These are phyloP conservation scores for Pomatorhinus ruficollis DNA, from an alignment of 2,113 vertebrate species.

Conservation along the genomic window DNA sequence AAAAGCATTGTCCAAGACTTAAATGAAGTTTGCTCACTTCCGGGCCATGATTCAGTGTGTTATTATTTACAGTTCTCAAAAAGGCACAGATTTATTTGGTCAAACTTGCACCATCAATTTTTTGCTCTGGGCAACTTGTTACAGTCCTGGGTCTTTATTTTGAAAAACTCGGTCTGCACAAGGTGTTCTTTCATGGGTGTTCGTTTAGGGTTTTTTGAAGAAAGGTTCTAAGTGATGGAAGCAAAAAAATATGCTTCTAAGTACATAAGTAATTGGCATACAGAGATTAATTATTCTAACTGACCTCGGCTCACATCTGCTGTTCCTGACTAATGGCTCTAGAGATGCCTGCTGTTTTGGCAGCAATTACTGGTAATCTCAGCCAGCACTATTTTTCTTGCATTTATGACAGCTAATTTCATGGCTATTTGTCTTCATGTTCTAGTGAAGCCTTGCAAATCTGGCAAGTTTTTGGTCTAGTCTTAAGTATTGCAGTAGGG, in stretches of 20 bases:
- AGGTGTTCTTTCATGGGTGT: not conserved
- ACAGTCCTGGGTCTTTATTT: not conserved
- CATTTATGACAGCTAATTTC: constrained; percentile 43
- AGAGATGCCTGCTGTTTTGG: constrained; percentile 41
- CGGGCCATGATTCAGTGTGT: not conserved
- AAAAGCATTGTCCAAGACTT: not conserved
- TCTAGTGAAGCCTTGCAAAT: not conserved
- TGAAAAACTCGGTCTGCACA: not conserved
- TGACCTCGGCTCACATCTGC: not conserved
- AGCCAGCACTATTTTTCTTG: constrained; percentile 8
- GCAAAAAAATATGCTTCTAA: not conserved
- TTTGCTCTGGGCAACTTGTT: not conserved
- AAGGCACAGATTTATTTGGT: not conserved
- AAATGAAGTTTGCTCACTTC: not conserved
- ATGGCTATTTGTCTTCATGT: constrained; percentile 8
- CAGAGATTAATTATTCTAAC: constrained; percentile 15
- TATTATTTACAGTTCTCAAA: not conserved
- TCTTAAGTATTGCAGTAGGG: not conserved
- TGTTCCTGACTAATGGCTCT: constrained; percentile 10
- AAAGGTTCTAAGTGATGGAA: not conserved
- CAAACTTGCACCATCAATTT: not conserved
- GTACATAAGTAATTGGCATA: not conserved
- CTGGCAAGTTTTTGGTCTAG: not conserved
- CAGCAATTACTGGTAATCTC: not conserved
- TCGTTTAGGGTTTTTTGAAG: not conserved